A percentile compares a stretch with the other conserved stretches of the same genome.
phyloP scores from a whole-genome alignment of 2,113 vertebrate genomes.

The Lepisosteus oculatus region DNA sequence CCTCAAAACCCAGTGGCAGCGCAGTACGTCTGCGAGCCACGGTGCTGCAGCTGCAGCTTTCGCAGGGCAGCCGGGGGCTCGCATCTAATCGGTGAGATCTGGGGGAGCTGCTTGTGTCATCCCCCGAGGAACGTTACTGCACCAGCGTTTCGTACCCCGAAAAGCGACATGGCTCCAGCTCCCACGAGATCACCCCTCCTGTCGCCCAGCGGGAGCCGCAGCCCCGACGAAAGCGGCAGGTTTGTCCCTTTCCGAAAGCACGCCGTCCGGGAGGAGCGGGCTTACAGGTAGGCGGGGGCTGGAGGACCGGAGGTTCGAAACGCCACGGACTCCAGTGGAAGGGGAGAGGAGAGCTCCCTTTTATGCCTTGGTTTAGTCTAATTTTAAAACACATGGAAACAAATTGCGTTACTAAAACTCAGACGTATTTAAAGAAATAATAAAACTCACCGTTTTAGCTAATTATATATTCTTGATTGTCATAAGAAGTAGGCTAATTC shows the following conservation, averaged over 20 bases:
- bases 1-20: neutral
- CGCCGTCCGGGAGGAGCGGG: conserved; percentile 24
- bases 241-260: conserved; percentile 26
- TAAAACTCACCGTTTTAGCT: no score
- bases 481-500: no score
- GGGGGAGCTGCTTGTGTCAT: neutral
- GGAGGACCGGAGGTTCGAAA: neutral
- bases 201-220: conserved; percentile 14
- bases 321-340: no score
- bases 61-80: neutral
- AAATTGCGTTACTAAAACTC: no score
- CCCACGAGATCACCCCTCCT: conserved; percentile 14
- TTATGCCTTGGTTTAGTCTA: no score
- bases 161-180: conserved; percentile 11
- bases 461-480: no score
- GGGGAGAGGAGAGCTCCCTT: no score
- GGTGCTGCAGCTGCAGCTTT: neutral
- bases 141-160: neutral
- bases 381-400: no score
- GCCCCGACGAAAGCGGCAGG: conserved; percentile 19
- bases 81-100: neutral
- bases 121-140: neutral
- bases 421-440: no score
- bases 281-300: conserved; percentile 22
- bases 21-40: neutral